Evolutionary conservation across 2,888 invertebrate species (phyloP).

Genomic region (Asteroscopus sphinx): DNA sequence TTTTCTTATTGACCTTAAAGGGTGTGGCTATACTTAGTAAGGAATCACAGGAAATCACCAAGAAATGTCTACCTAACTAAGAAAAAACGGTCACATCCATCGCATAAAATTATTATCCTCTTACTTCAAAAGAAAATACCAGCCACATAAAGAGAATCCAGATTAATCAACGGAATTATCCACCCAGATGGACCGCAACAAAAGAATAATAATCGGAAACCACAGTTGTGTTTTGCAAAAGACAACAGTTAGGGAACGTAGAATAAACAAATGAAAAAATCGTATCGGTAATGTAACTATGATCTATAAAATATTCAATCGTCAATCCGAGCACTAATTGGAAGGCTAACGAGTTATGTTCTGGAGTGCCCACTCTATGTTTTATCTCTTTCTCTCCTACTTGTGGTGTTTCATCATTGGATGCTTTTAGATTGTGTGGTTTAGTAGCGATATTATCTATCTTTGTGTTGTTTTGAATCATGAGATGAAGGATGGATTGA

Average conservation of each 20-base stretch:
- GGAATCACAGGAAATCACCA: too few relatives aligned
- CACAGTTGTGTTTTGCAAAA: conserved; percentile 5
- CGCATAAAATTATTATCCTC: too few relatives aligned
- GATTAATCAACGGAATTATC: background rate
- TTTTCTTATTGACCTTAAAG: too few relatives aligned
- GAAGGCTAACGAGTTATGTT: conserved; percentile 69
- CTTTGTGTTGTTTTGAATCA: conserved; percentile 6
- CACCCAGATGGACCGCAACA: background rate
- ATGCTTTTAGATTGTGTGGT: conserved; percentile 22
- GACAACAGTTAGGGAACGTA: conserved; percentile 15
- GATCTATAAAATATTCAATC: conserved; percentile 67
- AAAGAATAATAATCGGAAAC: conserved; percentile 3
- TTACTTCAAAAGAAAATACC: background rate
- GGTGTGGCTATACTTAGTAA: too few relatives aligned
- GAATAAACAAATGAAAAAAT: conserved; percentile 55
- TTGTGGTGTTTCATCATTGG: conserved; percentile 30
- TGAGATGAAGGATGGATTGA: background rate
- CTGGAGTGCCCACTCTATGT: conserved; percentile 55
- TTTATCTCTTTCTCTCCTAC: conserved; percentile 46
- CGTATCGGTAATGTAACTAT: conserved; percentile 52
- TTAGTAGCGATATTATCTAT: conserved; percentile 22
- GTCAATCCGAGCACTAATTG: conserved; percentile 67
- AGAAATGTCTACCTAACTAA: too few relatives aligned
- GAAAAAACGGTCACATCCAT: too few relatives aligned
- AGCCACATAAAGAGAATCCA: background rate